Evolutionary conservation across 1,140 invertebrate species (phyloP).

Genomic region (Myzus persicae): DNA sequence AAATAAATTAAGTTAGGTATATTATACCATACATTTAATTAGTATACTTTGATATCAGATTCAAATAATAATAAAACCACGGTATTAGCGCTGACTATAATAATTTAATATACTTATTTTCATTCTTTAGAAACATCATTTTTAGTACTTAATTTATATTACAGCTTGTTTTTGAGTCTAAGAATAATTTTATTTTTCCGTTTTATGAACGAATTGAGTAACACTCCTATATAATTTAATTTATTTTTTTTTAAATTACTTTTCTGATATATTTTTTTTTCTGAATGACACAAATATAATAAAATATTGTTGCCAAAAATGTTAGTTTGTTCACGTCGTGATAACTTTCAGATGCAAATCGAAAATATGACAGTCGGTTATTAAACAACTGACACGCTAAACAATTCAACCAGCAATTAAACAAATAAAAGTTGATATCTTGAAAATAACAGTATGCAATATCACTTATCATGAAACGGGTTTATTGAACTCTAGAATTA

Average conservation of each 20-base stretch:
- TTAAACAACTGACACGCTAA: not conserved
- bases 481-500: not conserved
- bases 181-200: not conserved
- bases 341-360: not conserved
- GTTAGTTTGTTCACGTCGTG: too few species aligned
- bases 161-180: too few species aligned
- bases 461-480: not conserved
- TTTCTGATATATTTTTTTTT: not conserved
- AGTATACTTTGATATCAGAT: too few species aligned
- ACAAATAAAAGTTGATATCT: not conserved
- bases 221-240: not conserved
- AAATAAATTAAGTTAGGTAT: too few species aligned
- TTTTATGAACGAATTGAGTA: not conserved
- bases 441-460: conserved; percentile 17
- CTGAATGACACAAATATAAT: too few species aligned
- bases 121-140: too few species aligned
- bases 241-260: not conserved
- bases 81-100: too few species aligned
- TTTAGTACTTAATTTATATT: too few species aligned
- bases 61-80: too few species aligned
- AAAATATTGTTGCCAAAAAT: too few species aligned
- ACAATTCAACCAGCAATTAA: not conserved
- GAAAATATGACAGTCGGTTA: not conserved
- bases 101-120: too few species aligned
- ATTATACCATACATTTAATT: too few species aligned